Conservation (phyloP, 2,888 invertebrate species). For the Malthinus seriepunctatus region DNA sequence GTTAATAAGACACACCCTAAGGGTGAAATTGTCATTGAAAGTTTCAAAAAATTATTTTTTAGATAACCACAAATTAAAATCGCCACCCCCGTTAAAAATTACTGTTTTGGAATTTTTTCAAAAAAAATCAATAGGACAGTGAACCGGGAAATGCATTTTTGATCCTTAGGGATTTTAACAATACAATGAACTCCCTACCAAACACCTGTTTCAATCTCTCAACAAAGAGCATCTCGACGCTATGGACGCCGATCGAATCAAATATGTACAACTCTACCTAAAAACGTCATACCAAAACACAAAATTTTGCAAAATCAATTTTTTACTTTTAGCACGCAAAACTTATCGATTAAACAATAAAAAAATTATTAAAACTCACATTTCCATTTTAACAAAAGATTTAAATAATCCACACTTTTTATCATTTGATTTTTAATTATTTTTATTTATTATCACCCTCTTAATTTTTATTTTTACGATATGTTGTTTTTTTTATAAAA, state of each 20-base stretch:
- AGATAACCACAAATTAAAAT: background rate
- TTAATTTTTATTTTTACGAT: constrained; percentile 6
- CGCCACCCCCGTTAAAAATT: background rate
- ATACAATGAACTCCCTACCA: constrained; percentile 28
- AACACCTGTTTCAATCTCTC: constrained; percentile 43
- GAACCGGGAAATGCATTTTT: constrained; percentile 20
- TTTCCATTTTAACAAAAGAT: constrained; percentile 19
- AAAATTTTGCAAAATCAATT: constrained; percentile 7
- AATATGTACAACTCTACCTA: constrained; percentile 24
- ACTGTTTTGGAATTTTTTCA: background rate
- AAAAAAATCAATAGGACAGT: background rate
- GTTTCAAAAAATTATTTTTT: too few relatives aligned
- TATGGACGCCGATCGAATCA: constrained; percentile 43
- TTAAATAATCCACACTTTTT: constrained; percentile 9
- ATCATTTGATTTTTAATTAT: constrained; percentile 13
- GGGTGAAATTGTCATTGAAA: too few relatives aligned
- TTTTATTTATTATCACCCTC: background rate
- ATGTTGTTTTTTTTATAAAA: constrained; percentile 10
- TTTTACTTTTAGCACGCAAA: background rate
- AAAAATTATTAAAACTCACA: constrained; percentile 15
- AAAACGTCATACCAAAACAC: constrained; percentile 30
- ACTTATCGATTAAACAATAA: background rate
- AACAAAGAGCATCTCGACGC: constrained; percentile 46
- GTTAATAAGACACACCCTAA: too few relatives aligned
- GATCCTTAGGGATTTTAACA: background rate